Evolutionary conservation across 2,888 invertebrate species (phyloP).

Genomic region (Micoletzkya japonica): DNA sequence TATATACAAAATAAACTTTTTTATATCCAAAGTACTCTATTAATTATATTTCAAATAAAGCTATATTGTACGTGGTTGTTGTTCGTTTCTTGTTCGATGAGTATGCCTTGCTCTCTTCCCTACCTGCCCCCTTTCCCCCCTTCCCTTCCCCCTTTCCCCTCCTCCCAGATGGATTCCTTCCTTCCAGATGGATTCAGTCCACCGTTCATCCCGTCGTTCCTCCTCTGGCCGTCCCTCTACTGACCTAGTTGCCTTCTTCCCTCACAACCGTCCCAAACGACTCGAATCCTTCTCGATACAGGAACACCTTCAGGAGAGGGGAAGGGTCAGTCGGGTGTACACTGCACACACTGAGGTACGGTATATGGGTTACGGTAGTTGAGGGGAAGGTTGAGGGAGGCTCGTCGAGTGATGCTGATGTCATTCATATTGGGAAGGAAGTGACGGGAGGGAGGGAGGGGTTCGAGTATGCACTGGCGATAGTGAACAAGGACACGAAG

Average conservation of each 20-base stretch:
- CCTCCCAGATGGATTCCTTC: no score
- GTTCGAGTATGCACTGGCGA: conserved; percentile 43
- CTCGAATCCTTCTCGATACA: background rate
- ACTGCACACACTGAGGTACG: background rate
- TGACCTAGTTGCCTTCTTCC: conserved; percentile 18
- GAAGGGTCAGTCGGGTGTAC: background rate
- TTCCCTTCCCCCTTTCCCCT: background rate
- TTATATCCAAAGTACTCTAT: no score
- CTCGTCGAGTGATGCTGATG: no score
- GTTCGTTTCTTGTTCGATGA: background rate
- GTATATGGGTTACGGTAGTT: background rate
- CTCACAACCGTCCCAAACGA: conserved; percentile 12
- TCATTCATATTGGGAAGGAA: conserved; percentile 42
- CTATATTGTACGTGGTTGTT: background rate
- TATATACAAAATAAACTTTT: no score
- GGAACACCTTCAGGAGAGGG: background rate
- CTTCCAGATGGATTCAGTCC: background rate
- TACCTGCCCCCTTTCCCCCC: background rate
- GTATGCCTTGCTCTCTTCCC: background rate
- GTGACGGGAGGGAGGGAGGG: conserved; percentile 37
- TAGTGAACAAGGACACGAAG: conserved; percentile 37
- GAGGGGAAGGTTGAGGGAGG: no score
- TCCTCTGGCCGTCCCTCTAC: background rate
- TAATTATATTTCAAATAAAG: background rate
- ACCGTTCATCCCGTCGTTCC: background rate